A percentile compares a stretch with the other conserved stretches of the same genome.
These are phyloP conservation scores for Caenorhabditis sp. DNA, from an alignment of 2,888 invertebrate species.

Conservation along the genomic window DNA sequence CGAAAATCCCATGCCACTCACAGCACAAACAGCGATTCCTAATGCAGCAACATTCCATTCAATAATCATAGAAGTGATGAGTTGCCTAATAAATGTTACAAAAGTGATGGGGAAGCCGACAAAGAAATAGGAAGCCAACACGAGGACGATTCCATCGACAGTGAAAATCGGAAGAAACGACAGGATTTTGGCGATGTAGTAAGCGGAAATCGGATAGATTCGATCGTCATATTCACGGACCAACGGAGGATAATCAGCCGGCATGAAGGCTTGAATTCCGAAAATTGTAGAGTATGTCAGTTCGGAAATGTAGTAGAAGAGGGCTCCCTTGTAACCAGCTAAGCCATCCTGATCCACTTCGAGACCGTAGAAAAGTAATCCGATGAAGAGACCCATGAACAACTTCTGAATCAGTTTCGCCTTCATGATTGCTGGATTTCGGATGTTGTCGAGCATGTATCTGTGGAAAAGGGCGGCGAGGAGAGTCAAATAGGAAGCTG, in stretches of 20 bases:
- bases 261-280: constrained; percentile 93
- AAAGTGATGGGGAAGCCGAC: constrained; percentile 85
- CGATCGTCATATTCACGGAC: constrained; percentile 93
- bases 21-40: constrained; percentile 71
- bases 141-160: constrained; percentile 91
- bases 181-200: constrained; percentile 77
- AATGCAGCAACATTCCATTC: constrained; percentile 77
- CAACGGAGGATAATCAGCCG: constrained; percentile 92
- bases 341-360: constrained; percentile 88
- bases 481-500: constrained; percentile 48
- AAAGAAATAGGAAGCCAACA: constrained; percentile 91
- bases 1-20: background rate
- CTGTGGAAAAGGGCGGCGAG: constrained; percentile 60
- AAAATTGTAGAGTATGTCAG: constrained; percentile 95
- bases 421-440: constrained; percentile 75
- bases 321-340: constrained; percentile 93
- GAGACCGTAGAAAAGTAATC: constrained; percentile 90
- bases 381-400: constrained; percentile 86
- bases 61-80: constrained; percentile 75
- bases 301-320: constrained; percentile 93
- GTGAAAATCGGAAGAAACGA: constrained; percentile 89
- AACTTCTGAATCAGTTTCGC: constrained; percentile 78
- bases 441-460: constrained; percentile 73
- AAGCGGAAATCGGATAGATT: constrained; percentile 88
- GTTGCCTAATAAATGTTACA: constrained; percentile 64